Percentiles rank a stretch among this genome's conserved stretches.
phyloP scores from a whole-genome alignment of 2,113 vertebrate species.

The Pogona vitticeps region DNA sequence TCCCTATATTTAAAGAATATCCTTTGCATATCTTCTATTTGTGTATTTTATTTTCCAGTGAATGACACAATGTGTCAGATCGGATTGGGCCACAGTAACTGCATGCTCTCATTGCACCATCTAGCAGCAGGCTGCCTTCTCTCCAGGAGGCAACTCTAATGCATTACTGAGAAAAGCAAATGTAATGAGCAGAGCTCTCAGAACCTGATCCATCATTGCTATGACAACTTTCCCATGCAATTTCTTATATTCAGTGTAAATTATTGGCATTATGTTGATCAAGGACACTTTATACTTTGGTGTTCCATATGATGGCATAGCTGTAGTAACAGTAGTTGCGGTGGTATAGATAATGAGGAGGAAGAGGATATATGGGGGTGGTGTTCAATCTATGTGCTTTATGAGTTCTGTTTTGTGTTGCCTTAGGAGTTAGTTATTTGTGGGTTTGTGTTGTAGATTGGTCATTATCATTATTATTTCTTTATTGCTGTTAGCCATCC shows the following conservation, averaged over 20 bases:
- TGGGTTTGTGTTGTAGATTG: no score
- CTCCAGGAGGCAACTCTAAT: not conserved
- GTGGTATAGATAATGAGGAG: no score
- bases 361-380: no score
- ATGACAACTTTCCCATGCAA: slow-evolving; percentile 20
- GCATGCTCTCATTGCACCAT: not conserved
- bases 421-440: no score
- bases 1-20: not conserved
- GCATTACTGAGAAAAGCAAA: not conserved
- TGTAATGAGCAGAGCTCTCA: slow-evolving; percentile 1
- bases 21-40: not conserved
- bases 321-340: slow-evolving; percentile 2
- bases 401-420: no score
- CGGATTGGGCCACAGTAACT: not conserved
- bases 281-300: slow-evolving; percentile 12
- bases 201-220: slow-evolving; percentile 13
- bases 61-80: not conserved
- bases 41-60: not conserved
- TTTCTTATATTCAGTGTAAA: not conserved
- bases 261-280: slow-evolving; percentile 23
- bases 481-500: no score
- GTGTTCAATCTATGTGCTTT: no score
- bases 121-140: not conserved
- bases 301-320: not conserved
- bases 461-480: no score